Percentiles rank a stretch among this genome's conserved stretches.
phyloP scores from a whole-genome alignment of 1,140 invertebrate species.

The Belonocnema kinseyi region DNA sequence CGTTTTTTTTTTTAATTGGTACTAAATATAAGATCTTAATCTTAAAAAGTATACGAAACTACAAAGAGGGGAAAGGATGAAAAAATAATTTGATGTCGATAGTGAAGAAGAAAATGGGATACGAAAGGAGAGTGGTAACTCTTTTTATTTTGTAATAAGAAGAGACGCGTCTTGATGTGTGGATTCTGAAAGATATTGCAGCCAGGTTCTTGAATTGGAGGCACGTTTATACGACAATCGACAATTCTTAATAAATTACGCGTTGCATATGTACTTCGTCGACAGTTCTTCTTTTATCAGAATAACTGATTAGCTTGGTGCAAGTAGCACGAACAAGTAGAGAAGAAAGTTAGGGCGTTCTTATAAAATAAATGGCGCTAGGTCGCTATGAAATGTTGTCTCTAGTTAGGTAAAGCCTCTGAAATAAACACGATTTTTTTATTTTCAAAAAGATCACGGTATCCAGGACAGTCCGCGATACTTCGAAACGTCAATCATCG shows the following conservation, averaged over 20 bases:
- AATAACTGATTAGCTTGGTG: slow-evolving; percentile 57
- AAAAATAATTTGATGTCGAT: background rate
- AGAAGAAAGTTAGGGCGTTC: slow-evolving; percentile 49
- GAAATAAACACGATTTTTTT: slow-evolving; percentile 13
- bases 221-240: background rate
- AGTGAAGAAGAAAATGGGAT: slow-evolving; percentile 1
- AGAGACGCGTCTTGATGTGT: background rate
- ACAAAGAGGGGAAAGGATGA: background rate
- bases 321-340: slow-evolving; percentile 56
- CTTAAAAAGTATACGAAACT: background rate
- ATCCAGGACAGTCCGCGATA: background rate
- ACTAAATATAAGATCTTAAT: too few species aligned
- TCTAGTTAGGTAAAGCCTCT: slow-evolving; percentile 46
- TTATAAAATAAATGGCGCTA: slow-evolving; percentile 54
- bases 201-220: background rate
- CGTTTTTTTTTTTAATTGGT: too few species aligned
- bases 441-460: background rate
- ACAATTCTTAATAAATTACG: slow-evolving; percentile 62
- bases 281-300: slow-evolving; percentile 51
- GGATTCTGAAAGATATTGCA: background rate
- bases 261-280: slow-evolving; percentile 58
- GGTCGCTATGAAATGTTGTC: slow-evolving; percentile 50
- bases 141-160: slow-evolving; percentile 5
- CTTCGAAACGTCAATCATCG: background rate
- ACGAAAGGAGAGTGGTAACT: background rate